A percentile compares a stretch with the other conserved stretches of the same genome.
phyloP scores from a whole-genome alignment of 2,888 invertebrate genomes.

The Cetonia aurata region DNA sequence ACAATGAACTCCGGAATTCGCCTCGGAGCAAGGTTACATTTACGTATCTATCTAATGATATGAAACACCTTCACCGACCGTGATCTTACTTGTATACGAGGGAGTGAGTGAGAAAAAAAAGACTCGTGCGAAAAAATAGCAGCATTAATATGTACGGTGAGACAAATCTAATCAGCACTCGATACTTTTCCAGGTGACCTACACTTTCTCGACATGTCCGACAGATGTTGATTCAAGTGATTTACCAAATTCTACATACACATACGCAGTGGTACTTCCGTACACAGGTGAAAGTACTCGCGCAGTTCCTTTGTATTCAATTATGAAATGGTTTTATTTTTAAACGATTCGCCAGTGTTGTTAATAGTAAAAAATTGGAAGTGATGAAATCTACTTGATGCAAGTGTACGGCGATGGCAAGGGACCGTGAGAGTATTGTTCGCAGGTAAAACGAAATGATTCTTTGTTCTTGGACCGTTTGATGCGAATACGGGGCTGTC shows the following conservation, averaged over 20 bases:
- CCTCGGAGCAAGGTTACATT: conserved; percentile 57
- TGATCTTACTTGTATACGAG: conserved; percentile 57
- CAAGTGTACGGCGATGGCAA: conserved; percentile 22
- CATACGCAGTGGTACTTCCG: conserved; percentile 25
- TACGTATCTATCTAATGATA: conserved; percentile 55
- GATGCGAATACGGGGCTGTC: neutral
- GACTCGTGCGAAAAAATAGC: neutral
- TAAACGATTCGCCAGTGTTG: conserved; percentile 1
- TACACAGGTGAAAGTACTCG: conserved; percentile 32
- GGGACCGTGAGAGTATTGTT: conserved; percentile 10
- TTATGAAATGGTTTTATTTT: conserved; percentile 25
- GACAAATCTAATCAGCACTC: conserved; percentile 13
- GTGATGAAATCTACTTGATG: conserved; percentile 30
- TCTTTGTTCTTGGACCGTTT: conserved; percentile 31
- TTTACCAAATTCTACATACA: conserved; percentile 31
- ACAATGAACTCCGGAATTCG: conserved; percentile 53
- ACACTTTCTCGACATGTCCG: conserved; percentile 20
- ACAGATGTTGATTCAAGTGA: conserved; percentile 30
- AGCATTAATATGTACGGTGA: conserved; percentile 8
- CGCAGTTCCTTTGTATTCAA: conserved; percentile 30
- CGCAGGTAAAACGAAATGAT: conserved; percentile 24
- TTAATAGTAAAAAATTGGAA: conserved; percentile 17
- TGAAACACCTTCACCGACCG: conserved; percentile 59
- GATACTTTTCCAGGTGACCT: conserved; percentile 1
- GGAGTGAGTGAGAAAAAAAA: conserved; percentile 20